Conservation (phyloP, 2,797 vertebrate genomes). For the Crocidura indochinensis region DNA sequence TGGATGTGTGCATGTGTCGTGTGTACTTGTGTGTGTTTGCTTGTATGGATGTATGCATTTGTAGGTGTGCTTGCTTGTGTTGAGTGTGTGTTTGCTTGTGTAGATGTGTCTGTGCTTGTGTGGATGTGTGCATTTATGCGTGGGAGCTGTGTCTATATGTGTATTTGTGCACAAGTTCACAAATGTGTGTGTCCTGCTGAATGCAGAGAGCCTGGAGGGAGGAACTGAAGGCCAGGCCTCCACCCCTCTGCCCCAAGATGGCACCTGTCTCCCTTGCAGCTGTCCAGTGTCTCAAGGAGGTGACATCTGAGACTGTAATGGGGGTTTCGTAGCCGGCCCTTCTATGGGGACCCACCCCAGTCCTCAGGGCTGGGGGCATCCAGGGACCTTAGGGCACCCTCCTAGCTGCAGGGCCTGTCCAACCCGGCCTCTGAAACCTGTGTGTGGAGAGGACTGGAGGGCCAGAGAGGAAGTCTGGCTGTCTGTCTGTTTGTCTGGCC, state of each 20-base stretch:
- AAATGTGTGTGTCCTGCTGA: not conserved
- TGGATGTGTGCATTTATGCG: no score
- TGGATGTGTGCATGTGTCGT: no score
- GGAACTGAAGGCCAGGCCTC: not conserved
- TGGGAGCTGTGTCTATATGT: no score
- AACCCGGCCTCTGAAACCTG: not conserved
- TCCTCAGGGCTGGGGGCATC: not conserved
- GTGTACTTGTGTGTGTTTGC: no score
- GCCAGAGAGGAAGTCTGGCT: not conserved
- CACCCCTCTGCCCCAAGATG: no score
- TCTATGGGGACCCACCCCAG: not conserved
- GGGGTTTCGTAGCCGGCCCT: not conserved
- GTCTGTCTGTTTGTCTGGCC: no score
- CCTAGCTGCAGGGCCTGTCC: fast-evolving
- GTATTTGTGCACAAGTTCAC: no score
- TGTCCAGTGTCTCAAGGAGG: not conserved
- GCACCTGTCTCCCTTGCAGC: slow-evolving; percentile 25
- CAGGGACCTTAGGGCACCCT: not conserved
- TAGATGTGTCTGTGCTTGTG: no score
- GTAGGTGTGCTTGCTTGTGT: no score
- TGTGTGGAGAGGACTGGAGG: not conserved
- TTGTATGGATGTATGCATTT: no score
- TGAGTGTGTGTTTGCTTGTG: no score
- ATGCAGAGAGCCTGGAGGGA: not conserved
- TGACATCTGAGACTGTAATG: not conserved